Evolutionary conservation across 2,888 invertebrate species (phyloP), one percentile per base, ranked within the genome.

Genomic region (Rapana venosa): DNA sequence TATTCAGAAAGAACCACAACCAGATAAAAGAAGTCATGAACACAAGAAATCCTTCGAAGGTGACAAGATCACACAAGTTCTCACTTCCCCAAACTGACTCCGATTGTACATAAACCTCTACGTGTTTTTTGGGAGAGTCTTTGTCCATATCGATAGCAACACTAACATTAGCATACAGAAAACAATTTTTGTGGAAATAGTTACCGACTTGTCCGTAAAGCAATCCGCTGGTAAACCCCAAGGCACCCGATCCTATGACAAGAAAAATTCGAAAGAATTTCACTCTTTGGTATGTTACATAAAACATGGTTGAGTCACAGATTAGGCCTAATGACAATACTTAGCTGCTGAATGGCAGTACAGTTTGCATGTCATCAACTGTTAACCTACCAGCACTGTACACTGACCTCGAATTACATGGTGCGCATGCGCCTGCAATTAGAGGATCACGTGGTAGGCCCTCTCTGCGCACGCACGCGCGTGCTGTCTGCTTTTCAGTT

Each of bases 1-100:
- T 87, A 35, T 74, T 74, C 20, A 87, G 32, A 56, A n/a, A 87
- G 32, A 87, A 87, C 87, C 87, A 87, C 20, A 77, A 1, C 87
- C 87, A 87, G 66, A 87, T 77, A 15, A 87, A 77, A 0, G 87
- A 74, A n/a, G 26, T 77, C n/a, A 87, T 87, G 56, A 66, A 74
- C 0, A 87, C 77, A 2, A 66, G 30, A 35, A 88, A 36, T 61
- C 81, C 88, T 30, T 77, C 83, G 61, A 81, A 83, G 30, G 88
- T 87, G 32, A 86, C 61, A 5, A 86, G 66, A 22, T 86, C 35
- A 66, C 86, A 86, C 61, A 30, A 15, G n/a, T 58, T 30, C 20
- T 11, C 30, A 13, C 30, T 2, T 17, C 84, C 84, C 84, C 84
- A 85, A 5, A 36, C 26, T 26, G 83, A 22, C 17, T 5, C 35